Conservation (phyloP, 2,113 vertebrate genomes). For the Xiphorhynchus elegans region DNA sequence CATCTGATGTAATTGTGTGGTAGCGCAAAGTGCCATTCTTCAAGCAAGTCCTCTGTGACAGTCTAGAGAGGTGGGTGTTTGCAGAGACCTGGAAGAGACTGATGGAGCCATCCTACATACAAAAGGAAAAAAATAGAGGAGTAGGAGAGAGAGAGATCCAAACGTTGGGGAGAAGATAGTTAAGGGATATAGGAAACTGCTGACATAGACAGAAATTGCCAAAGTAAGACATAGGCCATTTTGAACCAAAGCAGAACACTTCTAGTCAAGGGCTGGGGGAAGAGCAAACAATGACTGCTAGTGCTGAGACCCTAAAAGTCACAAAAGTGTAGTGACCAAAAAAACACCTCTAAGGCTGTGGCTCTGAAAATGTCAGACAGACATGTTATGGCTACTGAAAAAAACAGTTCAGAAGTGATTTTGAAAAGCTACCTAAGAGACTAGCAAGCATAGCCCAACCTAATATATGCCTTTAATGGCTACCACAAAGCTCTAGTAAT, state of each 20-base stretch:
- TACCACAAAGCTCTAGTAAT: neutral
- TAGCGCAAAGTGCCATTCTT: neutral
- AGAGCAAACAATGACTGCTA: neutral
- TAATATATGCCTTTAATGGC: neutral
- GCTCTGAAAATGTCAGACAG: neutral
- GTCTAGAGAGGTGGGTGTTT: neutral
- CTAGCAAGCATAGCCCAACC: fast-evolving
- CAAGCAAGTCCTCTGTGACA: neutral
- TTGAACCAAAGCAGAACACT: neutral
- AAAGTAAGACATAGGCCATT: neutral
- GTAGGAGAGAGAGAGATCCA: neutral
- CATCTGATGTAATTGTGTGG: neutral
- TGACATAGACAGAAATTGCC: neutral
- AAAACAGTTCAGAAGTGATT: neutral
- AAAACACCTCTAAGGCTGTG: fast-evolving
- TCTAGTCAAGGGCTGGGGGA: fast-evolving
- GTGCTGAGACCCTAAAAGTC: neutral
- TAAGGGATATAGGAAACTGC: neutral
- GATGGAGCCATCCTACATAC: neutral
- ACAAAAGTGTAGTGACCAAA: neutral
- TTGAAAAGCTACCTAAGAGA: neutral
- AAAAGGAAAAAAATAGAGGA: neutral
- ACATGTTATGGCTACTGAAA: fast-evolving
- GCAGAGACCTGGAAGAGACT: neutral
- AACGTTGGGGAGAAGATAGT: neutral